These are phyloP conservation scores for Ceuthmochares aereus DNA, from an alignment of 2,113 vertebrate species.

Conservation along the genomic window DNA sequence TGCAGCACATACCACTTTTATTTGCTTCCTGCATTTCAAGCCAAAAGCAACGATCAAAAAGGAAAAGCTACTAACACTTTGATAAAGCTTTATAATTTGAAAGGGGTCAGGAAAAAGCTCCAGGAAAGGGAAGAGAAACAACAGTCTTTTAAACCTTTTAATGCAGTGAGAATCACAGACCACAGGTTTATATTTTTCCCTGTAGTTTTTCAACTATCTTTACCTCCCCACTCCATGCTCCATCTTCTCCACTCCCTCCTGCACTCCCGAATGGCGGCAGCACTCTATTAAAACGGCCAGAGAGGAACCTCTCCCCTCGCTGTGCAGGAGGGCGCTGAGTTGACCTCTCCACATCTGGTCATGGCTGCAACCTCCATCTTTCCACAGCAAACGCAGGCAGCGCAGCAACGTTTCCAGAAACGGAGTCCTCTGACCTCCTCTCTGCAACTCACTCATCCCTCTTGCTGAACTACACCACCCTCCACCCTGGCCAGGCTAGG, in stretches of 20 bases:
- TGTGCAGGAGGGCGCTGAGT: not conserved
- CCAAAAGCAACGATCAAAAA: conserved; percentile 42
- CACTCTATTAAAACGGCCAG: not conserved
- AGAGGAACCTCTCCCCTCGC: not conserved
- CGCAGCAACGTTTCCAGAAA: not conserved
- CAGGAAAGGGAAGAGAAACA: conserved; percentile 48
- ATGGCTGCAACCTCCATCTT: not conserved
- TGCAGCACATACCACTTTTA: not conserved
- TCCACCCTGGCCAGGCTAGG: accelerated
- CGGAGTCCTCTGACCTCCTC: not conserved
- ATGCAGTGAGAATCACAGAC: not conserved
- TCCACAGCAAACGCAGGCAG: not conserved
- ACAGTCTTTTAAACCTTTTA: not conserved
- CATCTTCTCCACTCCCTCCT: not conserved
- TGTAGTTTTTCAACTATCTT: not conserved
- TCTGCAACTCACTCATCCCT: not conserved
- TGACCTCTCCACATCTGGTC: conserved; percentile 44
- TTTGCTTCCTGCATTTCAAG: conserved; percentile 41
- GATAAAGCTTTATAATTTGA: conserved; percentile 42
- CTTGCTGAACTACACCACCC: not conserved
- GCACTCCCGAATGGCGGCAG: not conserved
- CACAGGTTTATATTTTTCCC: not conserved
- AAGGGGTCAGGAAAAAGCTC: conserved; percentile 47
- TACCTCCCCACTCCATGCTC: not conserved
- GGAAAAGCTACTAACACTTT: conserved; percentile 22